Evolutionary conservation across 2,888 invertebrate species (phyloP), one percentile per base, ranked within the genome.

Genomic region (Spatulosminthurus flaviceps): DNA sequence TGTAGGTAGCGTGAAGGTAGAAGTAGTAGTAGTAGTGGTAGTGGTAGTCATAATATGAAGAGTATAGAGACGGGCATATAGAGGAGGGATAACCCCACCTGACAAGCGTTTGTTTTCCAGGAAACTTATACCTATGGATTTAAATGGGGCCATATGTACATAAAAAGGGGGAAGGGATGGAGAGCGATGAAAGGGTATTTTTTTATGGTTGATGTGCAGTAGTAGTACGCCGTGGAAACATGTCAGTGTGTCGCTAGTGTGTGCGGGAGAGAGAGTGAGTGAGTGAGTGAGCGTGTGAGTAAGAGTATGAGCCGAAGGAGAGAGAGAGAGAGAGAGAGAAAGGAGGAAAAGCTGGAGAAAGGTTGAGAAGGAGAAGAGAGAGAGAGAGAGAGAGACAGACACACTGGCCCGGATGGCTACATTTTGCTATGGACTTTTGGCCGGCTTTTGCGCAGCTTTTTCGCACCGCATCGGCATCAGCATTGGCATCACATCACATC

Each of bases 371-470:
- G 26, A 26, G n/a, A n/a, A n/a, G n/a, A n/a, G n/a, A n/a, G n/a
- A n/a, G 29, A 29, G 29, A n/a, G 29, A 60, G 60, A 60, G 61
- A 73, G 67, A 67, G 76, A 51, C 43, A 76, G 21, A 67, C 34
- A 42, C n/a, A 29, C 42, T 7, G 34, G 41, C 13, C 19, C 13
- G 34, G 42, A 21, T 28, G 34, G n/a, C 41, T 64, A 22, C 24
- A 64, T 2, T 22, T 34, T 21, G 34, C 34, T 67, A 74, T 71
- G 67, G 73, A 64, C 74, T 79, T 51, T 51, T 79, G 79, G 73
- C 69, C 70, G 66, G 79, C 61, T 74, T 79, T 79, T 79, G 79
- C 79, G 79, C 79, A 79, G 79, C 79, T 79, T 75, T 75, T 75
- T 61, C 79, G 70, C 79, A 79, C 75, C 73, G 75, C 75, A 79